These are phyloP conservation scores for Thunnus maccoyii DNA, from an alignment of 2,113 vertebrate species.

Conservation along the genomic window DNA sequence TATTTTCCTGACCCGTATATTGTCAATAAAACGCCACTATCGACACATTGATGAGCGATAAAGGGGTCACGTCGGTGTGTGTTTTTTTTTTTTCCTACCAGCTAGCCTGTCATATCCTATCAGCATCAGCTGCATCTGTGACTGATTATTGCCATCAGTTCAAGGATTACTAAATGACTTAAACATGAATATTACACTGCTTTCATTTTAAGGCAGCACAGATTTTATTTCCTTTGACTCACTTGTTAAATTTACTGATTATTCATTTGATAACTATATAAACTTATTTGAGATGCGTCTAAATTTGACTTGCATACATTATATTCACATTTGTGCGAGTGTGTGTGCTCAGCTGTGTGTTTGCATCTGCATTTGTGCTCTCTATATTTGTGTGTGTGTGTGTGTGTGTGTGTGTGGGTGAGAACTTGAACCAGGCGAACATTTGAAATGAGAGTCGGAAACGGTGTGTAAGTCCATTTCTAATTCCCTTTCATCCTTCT, in stretches of 20 bases:
- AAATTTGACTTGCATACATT: too few species aligned
- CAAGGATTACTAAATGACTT: slow-evolving; percentile 31
- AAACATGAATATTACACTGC: slow-evolving; percentile 16
- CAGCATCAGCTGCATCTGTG: slow-evolving; percentile 55
- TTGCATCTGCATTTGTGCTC: not conserved
- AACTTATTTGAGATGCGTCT: not conserved
- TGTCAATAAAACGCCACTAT: slow-evolving; percentile 67
- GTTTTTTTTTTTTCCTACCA: not conserved
- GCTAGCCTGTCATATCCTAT: slow-evolving; percentile 59
- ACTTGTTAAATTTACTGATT: slow-evolving; percentile 20
- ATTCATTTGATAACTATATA: not conserved
- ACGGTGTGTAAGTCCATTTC: slow-evolving; percentile 63
- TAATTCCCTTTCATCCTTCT: slow-evolving; percentile 69
- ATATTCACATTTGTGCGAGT: not conserved
- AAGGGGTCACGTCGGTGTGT: slow-evolving; percentile 48
- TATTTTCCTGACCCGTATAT: slow-evolving; percentile 56
- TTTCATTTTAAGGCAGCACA: slow-evolving; percentile 21
- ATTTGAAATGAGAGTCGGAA: slow-evolving; percentile 58
- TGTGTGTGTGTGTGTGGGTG: slow-evolving; percentile 19
- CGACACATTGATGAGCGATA: slow-evolving; percentile 59
- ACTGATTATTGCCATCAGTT: slow-evolving; percentile 45
- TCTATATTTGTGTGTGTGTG: not conserved
- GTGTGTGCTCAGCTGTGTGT: not conserved
- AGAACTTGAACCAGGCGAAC: slow-evolving; percentile 2
- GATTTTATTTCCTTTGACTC: slow-evolving; percentile 30